phyloP scores from a whole-genome alignment of 2,797 vertebrate species.

The Sphaeramia orbicularis region DNA sequence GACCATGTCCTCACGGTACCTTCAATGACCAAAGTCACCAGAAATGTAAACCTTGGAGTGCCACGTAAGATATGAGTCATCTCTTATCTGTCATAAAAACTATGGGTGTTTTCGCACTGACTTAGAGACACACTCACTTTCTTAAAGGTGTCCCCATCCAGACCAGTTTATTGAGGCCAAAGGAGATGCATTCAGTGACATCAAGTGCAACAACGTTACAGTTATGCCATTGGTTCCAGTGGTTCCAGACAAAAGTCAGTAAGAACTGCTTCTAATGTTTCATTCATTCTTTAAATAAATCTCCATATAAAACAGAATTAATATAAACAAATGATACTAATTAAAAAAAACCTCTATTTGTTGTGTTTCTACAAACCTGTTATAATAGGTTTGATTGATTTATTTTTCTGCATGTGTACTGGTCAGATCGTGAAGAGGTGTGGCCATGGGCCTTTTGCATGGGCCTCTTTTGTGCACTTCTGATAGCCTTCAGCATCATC shows the following conservation, averaged over 20 bases:
- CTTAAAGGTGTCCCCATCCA: constrained; percentile 70
- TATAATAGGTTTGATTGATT: not conserved
- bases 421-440: accelerated
- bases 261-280: not conserved
- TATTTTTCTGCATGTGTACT: not conserved
- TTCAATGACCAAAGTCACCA: constrained; percentile 79
- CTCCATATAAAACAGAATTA: too few species aligned
- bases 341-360: too few species aligned
- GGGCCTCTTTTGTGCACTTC: not conserved
- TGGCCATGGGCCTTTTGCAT: not conserved
- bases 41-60: constrained; percentile 77
- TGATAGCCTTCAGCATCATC: not conserved
- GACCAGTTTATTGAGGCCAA: constrained; percentile 1
- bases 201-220: constrained; percentile 37
- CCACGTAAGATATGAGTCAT: constrained; percentile 56
- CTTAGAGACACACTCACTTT: not conserved
- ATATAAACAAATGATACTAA: too few species aligned
- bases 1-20: constrained; percentile 72
- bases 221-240: accelerated
- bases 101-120: not conserved
- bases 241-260: not conserved
- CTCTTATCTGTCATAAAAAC: not conserved
- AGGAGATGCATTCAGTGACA: constrained; percentile 67
- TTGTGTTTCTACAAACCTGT: not conserved
- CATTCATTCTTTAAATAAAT: too few species aligned